Percentiles rank a stretch among this genome's conserved stretches.
phyloP scores from a whole-genome alignment of 2,888 invertebrate genomes.

The Nomada lathburiana region DNA sequence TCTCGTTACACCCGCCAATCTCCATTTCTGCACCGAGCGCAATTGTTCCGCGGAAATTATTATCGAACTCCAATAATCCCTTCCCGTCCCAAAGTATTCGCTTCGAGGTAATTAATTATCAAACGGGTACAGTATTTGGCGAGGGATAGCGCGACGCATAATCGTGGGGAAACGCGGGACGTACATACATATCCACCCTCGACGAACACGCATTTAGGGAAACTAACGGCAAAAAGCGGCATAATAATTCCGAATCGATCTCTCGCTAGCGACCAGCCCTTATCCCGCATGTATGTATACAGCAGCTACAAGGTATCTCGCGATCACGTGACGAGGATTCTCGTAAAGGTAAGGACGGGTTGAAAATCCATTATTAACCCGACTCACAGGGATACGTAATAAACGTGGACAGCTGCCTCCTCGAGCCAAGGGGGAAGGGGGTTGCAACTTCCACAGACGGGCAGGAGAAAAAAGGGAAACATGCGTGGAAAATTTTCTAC shows the following conservation, averaged over 20 bases:
- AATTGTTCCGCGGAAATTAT: neutral
- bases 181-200: slow-evolving; percentile 55
- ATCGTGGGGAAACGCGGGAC: neutral
- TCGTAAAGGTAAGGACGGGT: slow-evolving; percentile 80
- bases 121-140: no score
- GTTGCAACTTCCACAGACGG: slow-evolving; percentile 9
- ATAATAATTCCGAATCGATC: slow-evolving; percentile 74
- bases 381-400: slow-evolving; percentile 69
- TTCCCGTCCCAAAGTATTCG: neutral
- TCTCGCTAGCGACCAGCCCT: slow-evolving; percentile 65
- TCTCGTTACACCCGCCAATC: slow-evolving; percentile 20
- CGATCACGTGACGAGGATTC: slow-evolving; percentile 73
- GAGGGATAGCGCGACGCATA: slow-evolving; percentile 5
- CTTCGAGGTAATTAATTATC: no score
- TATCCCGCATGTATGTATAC: slow-evolving; percentile 79
- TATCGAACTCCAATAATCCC: neutral
- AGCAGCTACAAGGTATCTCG: slow-evolving; percentile 71
- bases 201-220: slow-evolving; percentile 76
- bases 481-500: slow-evolving; percentile 19
- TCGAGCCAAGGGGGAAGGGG: neutral
- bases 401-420: slow-evolving; percentile 58
- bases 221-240: slow-evolving; percentile 79
- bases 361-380: slow-evolving; percentile 82
- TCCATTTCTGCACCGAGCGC: neutral
- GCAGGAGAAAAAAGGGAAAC: neutral